Conservation (phyloP, 1,140 invertebrate species). For the Drosophila ogumai region DNA sequence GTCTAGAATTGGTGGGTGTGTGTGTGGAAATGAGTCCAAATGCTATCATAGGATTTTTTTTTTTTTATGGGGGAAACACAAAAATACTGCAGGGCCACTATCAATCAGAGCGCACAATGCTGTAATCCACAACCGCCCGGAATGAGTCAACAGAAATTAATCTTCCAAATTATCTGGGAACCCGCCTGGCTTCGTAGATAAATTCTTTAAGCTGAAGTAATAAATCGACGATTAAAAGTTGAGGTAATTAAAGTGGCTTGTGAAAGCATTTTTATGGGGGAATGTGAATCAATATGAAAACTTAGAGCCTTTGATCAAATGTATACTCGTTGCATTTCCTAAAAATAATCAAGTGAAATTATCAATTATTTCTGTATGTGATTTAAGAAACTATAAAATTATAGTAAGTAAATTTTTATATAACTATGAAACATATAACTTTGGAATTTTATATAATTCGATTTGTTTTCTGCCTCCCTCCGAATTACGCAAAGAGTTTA, state of each 20-base stretch:
- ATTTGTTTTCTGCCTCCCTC: too few relatives aligned
- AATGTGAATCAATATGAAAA: too few relatives aligned
- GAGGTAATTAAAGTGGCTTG: background rate
- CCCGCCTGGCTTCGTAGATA: background rate
- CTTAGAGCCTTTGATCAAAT: too few relatives aligned
- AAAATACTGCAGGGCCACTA: slow-evolving; percentile 1
- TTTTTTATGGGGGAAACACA: background rate
- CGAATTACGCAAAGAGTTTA: background rate
- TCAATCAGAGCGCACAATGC: slow-evolving; percentile 10
- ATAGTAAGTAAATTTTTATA: background rate
- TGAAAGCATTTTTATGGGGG: background rate
- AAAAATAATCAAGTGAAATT: too few relatives aligned
- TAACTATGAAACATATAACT: too few relatives aligned
- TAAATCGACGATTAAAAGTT: background rate
- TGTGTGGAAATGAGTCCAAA: slow-evolving; percentile 6
- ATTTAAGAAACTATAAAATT: too few relatives aligned
- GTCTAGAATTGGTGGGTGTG: slow-evolving; percentile 5
- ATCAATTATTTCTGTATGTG: too few relatives aligned
- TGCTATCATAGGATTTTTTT: slow-evolving; percentile 1
- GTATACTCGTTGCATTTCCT: too few relatives aligned
- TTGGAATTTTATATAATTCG: background rate
- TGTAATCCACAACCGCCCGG: background rate
- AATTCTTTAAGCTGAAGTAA: background rate
- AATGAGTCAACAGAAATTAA: slow-evolving; percentile 31
- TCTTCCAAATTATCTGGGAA: slow-evolving; percentile 14